Evolutionary conservation across 2,113 vertebrate genomes (phyloP), one percentile per base, ranked within the genome.

Genomic region (Platysteira castanea): DNA sequence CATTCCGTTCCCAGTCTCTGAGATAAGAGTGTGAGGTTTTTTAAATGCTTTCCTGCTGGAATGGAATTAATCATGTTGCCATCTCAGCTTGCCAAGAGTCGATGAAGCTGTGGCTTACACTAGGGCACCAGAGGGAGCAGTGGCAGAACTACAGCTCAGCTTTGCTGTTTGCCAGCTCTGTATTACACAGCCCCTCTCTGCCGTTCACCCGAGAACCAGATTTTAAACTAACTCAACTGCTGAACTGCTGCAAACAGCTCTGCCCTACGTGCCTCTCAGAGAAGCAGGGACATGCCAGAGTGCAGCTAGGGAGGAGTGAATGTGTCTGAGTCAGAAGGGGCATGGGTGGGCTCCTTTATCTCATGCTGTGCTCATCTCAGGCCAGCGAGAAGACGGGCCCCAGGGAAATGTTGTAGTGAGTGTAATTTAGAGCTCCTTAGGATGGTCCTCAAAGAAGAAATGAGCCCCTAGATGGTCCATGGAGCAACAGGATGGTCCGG

Each of bases 141-240:
- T 28, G 69, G 50, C 42, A 85, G 60, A 90, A 59, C 28, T 81
- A 60, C 23, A 64, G 41, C 44, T 75, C 56, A 68, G 44, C 41
- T 85, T 76, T 94, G 35, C 23, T 82, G 59, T 87, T 78, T 68
- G 33, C 21, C 19, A 31, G 20, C 50, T 84, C 59, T 44, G 9
- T 39, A 5, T 86, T 73, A 64, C 44, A 31, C 16, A 24, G 10
- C 6, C 27, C 9, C 17, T 84, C 20, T 84, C 65, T 56, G 27
- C 65, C 37, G 8, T 64, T 82, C 35, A n/a, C 7, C 3, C 0
- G 0, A 67, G 18, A 82, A 41, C 3, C 27, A 54, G 30, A 50
- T 80, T 84, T 94, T 83, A 80, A 79, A 33, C 26, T 47, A n/a
- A 56, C 8, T 13, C 3, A 1, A 1, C 7, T 17, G 49, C 44